Evolutionary conservation across 2,888 invertebrate species (phyloP), one percentile per base, ranked within the genome.

Genomic region (Pandemis corylana): DNA sequence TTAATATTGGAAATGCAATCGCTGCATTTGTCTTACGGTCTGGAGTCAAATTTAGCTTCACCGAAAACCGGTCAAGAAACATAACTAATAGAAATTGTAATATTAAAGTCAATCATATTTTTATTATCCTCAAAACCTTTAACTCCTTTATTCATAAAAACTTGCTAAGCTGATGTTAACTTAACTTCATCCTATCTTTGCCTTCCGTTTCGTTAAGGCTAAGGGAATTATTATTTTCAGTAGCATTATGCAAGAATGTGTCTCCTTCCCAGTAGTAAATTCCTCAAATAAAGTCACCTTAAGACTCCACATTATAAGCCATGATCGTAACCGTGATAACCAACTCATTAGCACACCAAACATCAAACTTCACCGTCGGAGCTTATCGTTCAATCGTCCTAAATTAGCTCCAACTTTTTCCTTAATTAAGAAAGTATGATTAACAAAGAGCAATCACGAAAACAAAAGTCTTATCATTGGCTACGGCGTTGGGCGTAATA

Each of bases 381-480:
- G 81, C 85, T 89, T 93, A 93, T 92, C 91, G 89, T 69, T 76
- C 84, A 85, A 92, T 93, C 90, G 87, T 86, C 84, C 86, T 84
- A 88, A 91, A 92, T 92, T 90, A 90, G 85, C 87, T 83, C 80
- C 85, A 89, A 91, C 86, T 90, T 92, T 91, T 90, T 85, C 91
- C 87, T 91, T 93, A 93, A 93, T 93, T 92, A 93, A 88, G 90
- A 90, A 93, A 93, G 91, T 93, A 93, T 93, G 92, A 93, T 93
- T 93, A 94, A 93, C 89, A 92, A 91, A 91, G 88, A 87, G 88
- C 90, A 92, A 92, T 93, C 92, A 92, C 88, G 91, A 87, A 92
- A 92, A 92, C 92, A 93, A 91, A 92, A 92, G 90, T 91, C 91
- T 92, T 92, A 91, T 92, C 92, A 90, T 88, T 86, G 83, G 83